Conservation (phyloP, 2,888 invertebrate genomes). For the Erynnis tages region DNA sequence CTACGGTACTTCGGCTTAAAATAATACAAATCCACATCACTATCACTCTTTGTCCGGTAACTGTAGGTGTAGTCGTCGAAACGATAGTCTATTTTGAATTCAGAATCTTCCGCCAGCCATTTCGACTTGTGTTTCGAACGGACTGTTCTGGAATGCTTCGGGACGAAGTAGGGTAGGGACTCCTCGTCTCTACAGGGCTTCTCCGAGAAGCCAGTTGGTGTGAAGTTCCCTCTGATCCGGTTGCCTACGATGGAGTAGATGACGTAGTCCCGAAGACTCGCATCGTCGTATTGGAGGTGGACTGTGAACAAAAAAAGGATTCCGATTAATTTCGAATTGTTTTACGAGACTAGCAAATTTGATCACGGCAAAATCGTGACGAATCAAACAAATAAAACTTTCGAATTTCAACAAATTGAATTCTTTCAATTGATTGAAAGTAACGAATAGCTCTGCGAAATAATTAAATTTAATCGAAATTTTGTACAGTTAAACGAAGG, state of each 20-base stretch:
- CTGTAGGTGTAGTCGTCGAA: slow-evolving; percentile 30
- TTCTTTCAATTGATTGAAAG: slow-evolving; percentile 10
- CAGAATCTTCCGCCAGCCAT: slow-evolving; percentile 28
- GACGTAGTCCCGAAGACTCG: slow-evolving; percentile 61
- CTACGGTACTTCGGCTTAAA: slow-evolving; percentile 60
- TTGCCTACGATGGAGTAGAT: slow-evolving; percentile 64
- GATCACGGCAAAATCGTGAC: neutral
- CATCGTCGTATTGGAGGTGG: slow-evolving; percentile 59
- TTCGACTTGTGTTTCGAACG: slow-evolving; percentile 55
- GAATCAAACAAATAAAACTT: slow-evolving; percentile 1
- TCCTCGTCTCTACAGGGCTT: slow-evolving; percentile 60
- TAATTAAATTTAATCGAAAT: slow-evolving; percentile 7
- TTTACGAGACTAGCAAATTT: neutral
- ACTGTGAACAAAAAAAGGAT: slow-evolving; percentile 51
- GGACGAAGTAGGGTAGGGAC: slow-evolving; percentile 61
- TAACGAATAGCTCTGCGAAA: neutral
- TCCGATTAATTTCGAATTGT: slow-evolving; percentile 4
- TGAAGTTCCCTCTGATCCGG: slow-evolving; percentile 69
- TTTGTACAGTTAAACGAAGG: neutral
- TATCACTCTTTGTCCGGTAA: slow-evolving; percentile 45
- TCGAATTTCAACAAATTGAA: slow-evolving; percentile 11
- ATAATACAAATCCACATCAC: slow-evolving; percentile 52
- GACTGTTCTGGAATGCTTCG: slow-evolving; percentile 52
- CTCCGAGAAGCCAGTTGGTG: slow-evolving; percentile 61
- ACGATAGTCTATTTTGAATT: slow-evolving; percentile 33